Percentiles rank a stretch among this genome's conserved stretches.
Evolutionary conservation across 1,140 invertebrate species (phyloP).

Genomic region (Drosophila truncata): DNA sequence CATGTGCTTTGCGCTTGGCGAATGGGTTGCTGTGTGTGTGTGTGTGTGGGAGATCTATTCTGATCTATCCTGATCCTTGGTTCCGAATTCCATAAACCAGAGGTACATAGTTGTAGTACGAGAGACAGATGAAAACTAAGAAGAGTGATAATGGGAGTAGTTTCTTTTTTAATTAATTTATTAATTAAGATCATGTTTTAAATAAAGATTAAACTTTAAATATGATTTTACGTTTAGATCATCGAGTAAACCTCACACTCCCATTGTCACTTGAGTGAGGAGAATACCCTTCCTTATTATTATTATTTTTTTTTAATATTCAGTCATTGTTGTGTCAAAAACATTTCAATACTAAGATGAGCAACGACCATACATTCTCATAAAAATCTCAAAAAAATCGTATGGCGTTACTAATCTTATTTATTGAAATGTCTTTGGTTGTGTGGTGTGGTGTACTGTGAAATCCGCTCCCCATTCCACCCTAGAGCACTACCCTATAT

Average conservation of each 20-base stretch:
- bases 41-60: conserved; percentile 1
- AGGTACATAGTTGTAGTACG: conserved; percentile 35
- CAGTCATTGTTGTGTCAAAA: conserved; percentile 43
- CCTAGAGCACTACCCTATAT: conserved; percentile 1
- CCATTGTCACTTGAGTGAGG: conserved; percentile 2
- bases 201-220: too few species aligned
- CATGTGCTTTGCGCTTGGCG: conserved; percentile 38
- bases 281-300: background rate
- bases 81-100: background rate
- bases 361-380: too few species aligned
- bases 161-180: too few species aligned
- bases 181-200: too few species aligned
- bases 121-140: background rate
- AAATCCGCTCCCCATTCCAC: conserved; percentile 1
- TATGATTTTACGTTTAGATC: too few species aligned
- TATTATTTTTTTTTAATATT: background rate
- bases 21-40: conserved; percentile 5
- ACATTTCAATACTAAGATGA: too few species aligned
- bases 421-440: too few species aligned
- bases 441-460: conserved; percentile 38
- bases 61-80: too few species aligned
- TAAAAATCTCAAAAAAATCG: too few species aligned
- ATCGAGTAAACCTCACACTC: background rate
- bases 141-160: conserved; percentile 7
- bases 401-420: too few species aligned